A percentile compares a stretch with the other conserved stretches of the same genome.
These are phyloP conservation scores for Melinaea menophilus DNA, from an alignment of 2,888 invertebrate species.

Conservation along the genomic window DNA sequence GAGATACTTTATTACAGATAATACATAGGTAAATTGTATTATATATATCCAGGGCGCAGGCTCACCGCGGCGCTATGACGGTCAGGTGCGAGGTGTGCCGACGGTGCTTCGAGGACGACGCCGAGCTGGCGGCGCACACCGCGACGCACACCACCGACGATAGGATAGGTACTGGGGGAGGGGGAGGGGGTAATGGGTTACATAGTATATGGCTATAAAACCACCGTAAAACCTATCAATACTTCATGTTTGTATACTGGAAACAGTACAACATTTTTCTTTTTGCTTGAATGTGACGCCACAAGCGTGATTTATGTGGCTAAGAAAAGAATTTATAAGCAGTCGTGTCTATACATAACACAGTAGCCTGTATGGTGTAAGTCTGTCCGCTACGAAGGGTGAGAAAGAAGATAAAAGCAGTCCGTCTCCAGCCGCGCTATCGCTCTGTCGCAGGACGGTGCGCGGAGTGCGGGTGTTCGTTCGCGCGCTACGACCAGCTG, in stretches of 20 bases:
- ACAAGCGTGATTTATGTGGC: too few relatives aligned
- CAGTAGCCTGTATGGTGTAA: too few relatives aligned
- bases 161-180: conserved; percentile 60
- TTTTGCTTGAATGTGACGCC: too few relatives aligned
- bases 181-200: too few relatives aligned
- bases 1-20: background rate
- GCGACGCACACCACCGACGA: conserved; percentile 64
- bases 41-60: conserved; percentile 50
- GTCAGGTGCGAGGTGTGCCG: conserved; percentile 71
- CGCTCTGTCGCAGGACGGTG: conserved; percentile 46
- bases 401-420: too few relatives aligned
- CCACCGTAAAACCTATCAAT: too few relatives aligned
- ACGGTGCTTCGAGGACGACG: conserved; percentile 71
- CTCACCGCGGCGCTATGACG: conserved; percentile 71
- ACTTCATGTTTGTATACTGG: too few relatives aligned
- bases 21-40: background rate
- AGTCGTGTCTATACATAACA: too few relatives aligned
- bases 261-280: too few relatives aligned
- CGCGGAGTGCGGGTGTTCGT: conserved; percentile 53
- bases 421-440: background rate
- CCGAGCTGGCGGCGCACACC: conserved; percentile 59
- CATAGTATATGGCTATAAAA: too few relatives aligned
- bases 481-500: conserved; percentile 67
- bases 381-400: too few relatives aligned
- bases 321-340: too few relatives aligned